A percentile compares a stretch with the other conserved stretches of the same genome.
Conservation (phyloP, 2,113 vertebrate genomes). For the Manacus vitellinus region DNA sequence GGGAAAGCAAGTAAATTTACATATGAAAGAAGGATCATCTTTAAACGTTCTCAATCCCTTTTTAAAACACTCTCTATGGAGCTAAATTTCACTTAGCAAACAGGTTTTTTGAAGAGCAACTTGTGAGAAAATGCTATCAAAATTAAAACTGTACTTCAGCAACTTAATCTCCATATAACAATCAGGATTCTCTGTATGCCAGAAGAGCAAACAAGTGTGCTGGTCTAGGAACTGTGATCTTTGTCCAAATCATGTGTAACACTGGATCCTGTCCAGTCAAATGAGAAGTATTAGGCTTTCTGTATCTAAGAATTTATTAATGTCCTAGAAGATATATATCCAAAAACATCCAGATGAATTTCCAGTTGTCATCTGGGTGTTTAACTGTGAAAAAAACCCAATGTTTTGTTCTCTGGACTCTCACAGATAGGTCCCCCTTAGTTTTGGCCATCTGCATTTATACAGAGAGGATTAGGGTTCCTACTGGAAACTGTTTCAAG, state of each 20-base stretch:
- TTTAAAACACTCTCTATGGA: background rate
- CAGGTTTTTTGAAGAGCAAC: background rate
- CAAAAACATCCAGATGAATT: background rate
- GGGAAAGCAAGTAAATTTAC: background rate
- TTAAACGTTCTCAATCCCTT: background rate
- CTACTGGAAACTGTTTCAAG: background rate
- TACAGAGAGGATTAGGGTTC: background rate
- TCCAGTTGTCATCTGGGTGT: background rate
- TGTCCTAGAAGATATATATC: background rate
- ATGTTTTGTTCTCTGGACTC: background rate
- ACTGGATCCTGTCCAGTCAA: background rate
- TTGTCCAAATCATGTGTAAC: background rate
- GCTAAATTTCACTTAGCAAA: background rate
- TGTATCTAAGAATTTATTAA: background rate
- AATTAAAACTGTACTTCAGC: background rate
- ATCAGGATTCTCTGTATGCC: background rate
- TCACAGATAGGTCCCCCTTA: background rate
- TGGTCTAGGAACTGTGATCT: background rate
- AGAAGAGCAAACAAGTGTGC: background rate
- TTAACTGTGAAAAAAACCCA: rapidly evolving
- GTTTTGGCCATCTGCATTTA: background rate
- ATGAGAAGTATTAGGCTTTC: background rate
- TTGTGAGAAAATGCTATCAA: background rate
- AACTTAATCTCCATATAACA: background rate
- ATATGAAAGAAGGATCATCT: background rate